Conservation (phyloP, 2,797 vertebrate genomes). For the Atherinosoma microstoma region DNA sequence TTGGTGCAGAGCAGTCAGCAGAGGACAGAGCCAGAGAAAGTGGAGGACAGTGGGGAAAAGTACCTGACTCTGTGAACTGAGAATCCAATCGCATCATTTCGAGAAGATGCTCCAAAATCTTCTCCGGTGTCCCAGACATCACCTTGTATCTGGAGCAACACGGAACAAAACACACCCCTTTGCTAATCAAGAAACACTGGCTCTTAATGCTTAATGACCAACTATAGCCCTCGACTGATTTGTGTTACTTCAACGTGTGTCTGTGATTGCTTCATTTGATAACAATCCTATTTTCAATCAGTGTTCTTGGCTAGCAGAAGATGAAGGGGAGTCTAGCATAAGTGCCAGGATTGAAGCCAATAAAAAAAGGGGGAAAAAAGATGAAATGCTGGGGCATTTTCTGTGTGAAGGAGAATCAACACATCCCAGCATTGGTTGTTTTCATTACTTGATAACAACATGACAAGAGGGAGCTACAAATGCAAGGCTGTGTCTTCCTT, state of each 20-base stretch:
- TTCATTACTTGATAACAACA: slow-evolving; percentile 62
- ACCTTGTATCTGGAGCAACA: slow-evolving; percentile 92
- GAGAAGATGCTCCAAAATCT: slow-evolving; percentile 98
- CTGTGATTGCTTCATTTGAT: slow-evolving; percentile 76
- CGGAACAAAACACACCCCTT: slow-evolving; percentile 58
- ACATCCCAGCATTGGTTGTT: slow-evolving; percentile 46
- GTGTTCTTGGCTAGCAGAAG: slow-evolving; percentile 56
- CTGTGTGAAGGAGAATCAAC: slow-evolving; percentile 59
- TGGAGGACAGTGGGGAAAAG: slow-evolving; percentile 24
- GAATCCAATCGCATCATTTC: slow-evolving; percentile 96
- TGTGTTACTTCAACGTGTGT: slow-evolving; percentile 50
- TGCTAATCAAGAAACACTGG: slow-evolving; percentile 69
- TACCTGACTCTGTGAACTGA: slow-evolving; percentile 90
- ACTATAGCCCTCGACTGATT: slow-evolving; percentile 59
- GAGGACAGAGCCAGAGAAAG: slow-evolving; percentile 34
- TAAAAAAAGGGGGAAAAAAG: slow-evolving; percentile 16
- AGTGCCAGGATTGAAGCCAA: slow-evolving; percentile 47
- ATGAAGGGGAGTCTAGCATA: slow-evolving; percentile 55
- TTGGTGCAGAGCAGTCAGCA: slow-evolving; percentile 49
- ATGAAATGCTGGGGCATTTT: slow-evolving; percentile 45
- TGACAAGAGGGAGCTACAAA: slow-evolving; percentile 44
- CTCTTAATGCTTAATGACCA: slow-evolving; percentile 58
- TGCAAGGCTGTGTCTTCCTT: slow-evolving; percentile 44
- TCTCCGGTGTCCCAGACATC: slow-evolving; percentile 98
- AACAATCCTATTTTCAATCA: slow-evolving; percentile 73